Base-by-base conservation (phyloP, 1,140 invertebrate genomes). In the Probaryconus sp. region DNA sequence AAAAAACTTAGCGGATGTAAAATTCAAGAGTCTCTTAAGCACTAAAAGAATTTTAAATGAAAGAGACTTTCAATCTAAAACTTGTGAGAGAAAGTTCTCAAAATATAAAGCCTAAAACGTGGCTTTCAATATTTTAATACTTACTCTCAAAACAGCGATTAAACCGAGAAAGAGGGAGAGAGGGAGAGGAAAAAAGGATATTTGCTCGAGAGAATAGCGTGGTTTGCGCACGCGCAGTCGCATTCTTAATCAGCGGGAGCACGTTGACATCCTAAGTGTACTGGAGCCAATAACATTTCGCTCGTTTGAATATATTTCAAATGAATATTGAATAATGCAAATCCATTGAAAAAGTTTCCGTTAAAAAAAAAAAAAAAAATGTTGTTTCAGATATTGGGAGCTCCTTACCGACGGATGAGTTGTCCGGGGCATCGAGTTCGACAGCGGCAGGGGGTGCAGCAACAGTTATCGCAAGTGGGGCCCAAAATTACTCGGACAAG, bases 341-440 rank as follows among this genome's bases (percentile, higher is more conserved):
- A n/a, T n/a, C n/a, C n/a, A n/a, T n/a, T n/a, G n/a, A n/a, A n/a
- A n/a, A n/a, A 11, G 20, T 10, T 24, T 24, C 1, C 4, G n/a
- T 43, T 20, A 10, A 3, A 13, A 26, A 10, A 9, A 20, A 21
- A 43, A 5, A 4, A 2, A 43, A 3, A 13, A n/a, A 30, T 48
- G 26, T 43, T 45, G 7, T 31, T 47, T 2, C 35, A 87, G 85
- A 87, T 76, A 79, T 84, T 86, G 84, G 83, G 83, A 85, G 79
- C 74, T 77, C 81, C 61, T 77, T 80, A 74, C 79, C 79, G 74
- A 83, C 86, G 85, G 83, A 87, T 87, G 86, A 86, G 73, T 84
- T 85, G 79, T 85, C 82, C 81, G 82, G 80, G 76, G 81, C 76
- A 43, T 80, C 83, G 68, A 84, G 79, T 80, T 81, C 84, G 77